Base-by-base conservation (phyloP, 2,888 invertebrate species). In the Noctua comes region DNA sequence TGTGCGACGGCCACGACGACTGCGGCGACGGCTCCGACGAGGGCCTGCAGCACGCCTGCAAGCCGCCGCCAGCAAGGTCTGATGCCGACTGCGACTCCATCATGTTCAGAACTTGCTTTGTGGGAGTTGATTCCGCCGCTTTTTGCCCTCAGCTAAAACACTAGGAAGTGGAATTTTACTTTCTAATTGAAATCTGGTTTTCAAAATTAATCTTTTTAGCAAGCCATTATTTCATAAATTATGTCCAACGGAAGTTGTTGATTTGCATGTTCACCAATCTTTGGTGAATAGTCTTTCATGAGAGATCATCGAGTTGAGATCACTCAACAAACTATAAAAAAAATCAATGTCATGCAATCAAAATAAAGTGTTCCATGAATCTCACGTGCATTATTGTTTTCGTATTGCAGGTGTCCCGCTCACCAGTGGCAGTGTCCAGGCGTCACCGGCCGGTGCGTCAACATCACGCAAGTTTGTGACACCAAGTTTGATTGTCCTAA, bases 1-100 rank as follows among this genome's bases (percentile, higher is more conserved):
- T 99, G 83, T 99, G 99, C 93, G 99, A 99, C 94, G 99, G 99
- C 4, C 98, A 98, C 92, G 98, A 99, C 93, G 99, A 99, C 94
- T 99, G 99, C 92, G 98, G 98, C 0, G 99, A 99, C 94, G 98
- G 98, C 71, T 98, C 98, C 0, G 99, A 99, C 94, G 99, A 99
- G 95, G 98, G 98, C 66, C 95, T 97, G 8, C 94, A 97, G 71
- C 99, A 98, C 92, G 99, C 99, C 48, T 99, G 99, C 94, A 97
- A 97, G 36, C 97, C 98, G 68, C 98, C 84, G 98, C 16, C 98
- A 98, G 2, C 98, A 98, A 95, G 97, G 96, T 95, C 24, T 40
- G 21, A 11, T 65, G 6, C 24, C 2, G 21, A 11, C 40, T 40
- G n/a, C 18, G 2, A 7, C 2, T n/a, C n/a, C 3, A 0, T 8